Conservation (phyloP, 2,888 invertebrate species). For the Onthophagus sagittarius region DNA sequence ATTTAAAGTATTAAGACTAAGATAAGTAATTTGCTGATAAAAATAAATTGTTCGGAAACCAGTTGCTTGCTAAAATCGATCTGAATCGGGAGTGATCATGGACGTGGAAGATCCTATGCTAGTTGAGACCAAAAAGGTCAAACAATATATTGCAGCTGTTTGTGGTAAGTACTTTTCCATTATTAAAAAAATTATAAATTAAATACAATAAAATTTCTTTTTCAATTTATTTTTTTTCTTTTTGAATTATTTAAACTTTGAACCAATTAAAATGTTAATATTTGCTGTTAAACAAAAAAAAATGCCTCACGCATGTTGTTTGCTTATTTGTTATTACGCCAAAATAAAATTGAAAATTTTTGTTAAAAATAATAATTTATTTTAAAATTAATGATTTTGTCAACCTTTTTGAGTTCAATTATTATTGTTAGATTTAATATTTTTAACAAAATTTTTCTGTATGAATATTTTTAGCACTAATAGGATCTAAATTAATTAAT, state of each 20-base stretch:
- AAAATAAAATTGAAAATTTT: too few relatives aligned
- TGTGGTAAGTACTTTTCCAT: slow-evolving; percentile 25
- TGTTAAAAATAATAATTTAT: too few relatives aligned
- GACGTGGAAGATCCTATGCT: slow-evolving; percentile 19
- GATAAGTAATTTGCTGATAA: background rate
- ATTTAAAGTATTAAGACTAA: background rate
- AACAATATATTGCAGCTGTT: slow-evolving; percentile 27
- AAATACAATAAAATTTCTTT: background rate
- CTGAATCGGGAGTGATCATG: slow-evolving; percentile 2
- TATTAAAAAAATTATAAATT: background rate
- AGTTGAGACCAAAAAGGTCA: slow-evolving; percentile 20
- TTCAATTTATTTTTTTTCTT: background rate
- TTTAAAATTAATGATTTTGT: too few relatives aligned
- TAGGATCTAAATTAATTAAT: too few relatives aligned
- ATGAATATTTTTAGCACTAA: too few relatives aligned
- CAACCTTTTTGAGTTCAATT: too few relatives aligned
- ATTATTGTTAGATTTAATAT: too few relatives aligned
- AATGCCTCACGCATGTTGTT: too few relatives aligned
- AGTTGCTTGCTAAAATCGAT: background rate
- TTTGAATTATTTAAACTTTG: background rate
- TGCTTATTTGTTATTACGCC: too few relatives aligned
- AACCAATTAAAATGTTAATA: too few relatives aligned
- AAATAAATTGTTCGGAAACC: background rate
- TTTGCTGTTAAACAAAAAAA: too few relatives aligned
- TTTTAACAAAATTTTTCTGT: too few relatives aligned